Conservation (phyloP, 2,113 vertebrate species). For the Limanda limanda region DNA sequence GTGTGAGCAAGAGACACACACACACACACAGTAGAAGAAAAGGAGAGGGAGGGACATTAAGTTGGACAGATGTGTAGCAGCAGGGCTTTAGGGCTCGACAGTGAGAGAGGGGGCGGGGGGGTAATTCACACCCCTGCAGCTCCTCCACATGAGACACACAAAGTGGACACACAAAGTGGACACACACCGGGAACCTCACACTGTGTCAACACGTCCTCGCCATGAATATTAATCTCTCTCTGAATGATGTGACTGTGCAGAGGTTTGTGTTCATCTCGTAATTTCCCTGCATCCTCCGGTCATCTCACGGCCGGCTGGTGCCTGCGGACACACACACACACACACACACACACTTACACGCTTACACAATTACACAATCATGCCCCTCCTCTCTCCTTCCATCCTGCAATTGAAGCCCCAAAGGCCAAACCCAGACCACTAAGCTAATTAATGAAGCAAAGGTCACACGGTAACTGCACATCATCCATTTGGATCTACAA, state of each 20-base stretch:
- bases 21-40: background rate
- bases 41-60: slow-evolving; percentile 8
- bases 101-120: slow-evolving; percentile 21
- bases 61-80: slow-evolving; percentile 49
- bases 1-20: too few relatives aligned
- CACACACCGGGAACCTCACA: slow-evolving; percentile 17
- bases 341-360: background rate
- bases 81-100: slow-evolving; percentile 36
- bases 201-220: slow-evolving; percentile 31
- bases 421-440: slow-evolving; percentile 53
- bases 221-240: slow-evolving; percentile 43
- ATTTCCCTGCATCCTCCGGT: background rate
- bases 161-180: background rate
- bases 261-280: background rate
- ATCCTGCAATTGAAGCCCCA: slow-evolving; percentile 53
- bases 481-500: slow-evolving; percentile 49
- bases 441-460: slow-evolving; percentile 70
- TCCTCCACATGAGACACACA: slow-evolving; percentile 26
- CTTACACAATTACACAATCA: too few relatives aligned
- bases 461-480: slow-evolving; percentile 51
- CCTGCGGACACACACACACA: too few relatives aligned
- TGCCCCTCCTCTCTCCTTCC: background rate
- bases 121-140: slow-evolving; percentile 56
- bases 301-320: background rate
- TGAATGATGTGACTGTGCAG: slow-evolving; percentile 17